A percentile compares a stretch with the other conserved stretches of the same genome.
Conservation (phyloP, 2,888 invertebrate species). For the Tipula vernalis region DNA sequence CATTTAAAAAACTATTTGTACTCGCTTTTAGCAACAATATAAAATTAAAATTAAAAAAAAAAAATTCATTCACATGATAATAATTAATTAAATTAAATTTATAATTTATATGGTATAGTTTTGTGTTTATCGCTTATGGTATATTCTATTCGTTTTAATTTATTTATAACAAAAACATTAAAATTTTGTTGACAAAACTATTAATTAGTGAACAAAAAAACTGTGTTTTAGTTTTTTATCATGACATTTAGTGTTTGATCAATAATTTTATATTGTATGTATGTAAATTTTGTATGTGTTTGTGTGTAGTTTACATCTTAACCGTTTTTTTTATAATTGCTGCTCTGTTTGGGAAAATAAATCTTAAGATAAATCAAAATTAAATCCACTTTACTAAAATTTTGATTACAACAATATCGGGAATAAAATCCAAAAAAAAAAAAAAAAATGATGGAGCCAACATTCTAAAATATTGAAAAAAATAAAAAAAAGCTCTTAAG, state of each 20-base stretch:
- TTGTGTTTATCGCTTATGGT: neutral
- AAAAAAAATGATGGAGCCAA: neutral
- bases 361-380: neutral
- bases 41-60: neutral
- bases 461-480: neutral
- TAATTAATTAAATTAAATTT: neutral
- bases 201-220: neutral
- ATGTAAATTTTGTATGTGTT: neutral
- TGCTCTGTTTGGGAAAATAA: neutral
- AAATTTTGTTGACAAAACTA: neutral
- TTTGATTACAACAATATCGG: slow-evolving; percentile 4
- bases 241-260: neutral
- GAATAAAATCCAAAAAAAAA: neutral
- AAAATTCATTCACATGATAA: neutral
- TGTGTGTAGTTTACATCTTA: neutral
- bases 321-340: neutral
- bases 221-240: neutral
- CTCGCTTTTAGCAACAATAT: neutral
- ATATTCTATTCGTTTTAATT: neutral
- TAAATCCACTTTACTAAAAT: neutral
- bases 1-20: neutral
- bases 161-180: neutral
- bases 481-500: slow-evolving; percentile 6
- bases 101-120: neutral
- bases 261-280: neutral